Conservation (phyloP, 1,140 invertebrate species). For the Anadara kagoshimensis region DNA sequence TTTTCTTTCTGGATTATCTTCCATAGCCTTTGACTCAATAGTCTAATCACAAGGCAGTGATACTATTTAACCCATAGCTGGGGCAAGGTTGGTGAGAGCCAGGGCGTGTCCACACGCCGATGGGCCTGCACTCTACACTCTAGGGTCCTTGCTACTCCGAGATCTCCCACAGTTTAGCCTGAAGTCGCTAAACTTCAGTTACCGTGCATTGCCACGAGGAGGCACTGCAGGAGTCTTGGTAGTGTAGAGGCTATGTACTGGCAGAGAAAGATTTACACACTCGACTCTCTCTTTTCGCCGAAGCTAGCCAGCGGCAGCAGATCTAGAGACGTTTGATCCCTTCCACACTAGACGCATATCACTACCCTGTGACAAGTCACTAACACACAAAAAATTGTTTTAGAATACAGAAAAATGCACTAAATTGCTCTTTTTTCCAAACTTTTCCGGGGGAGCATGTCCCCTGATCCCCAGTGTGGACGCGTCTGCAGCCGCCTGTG, state of each 20-base stretch:
- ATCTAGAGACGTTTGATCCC: background rate
- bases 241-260: slow-evolving; percentile 13
- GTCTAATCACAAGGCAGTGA: slow-evolving; percentile 5
- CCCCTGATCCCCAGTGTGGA: too few relatives aligned
- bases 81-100: slow-evolving; percentile 3
- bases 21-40: background rate
- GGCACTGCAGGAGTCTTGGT: slow-evolving; percentile 11
- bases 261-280: slow-evolving; percentile 7
- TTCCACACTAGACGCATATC: slow-evolving; percentile 6
- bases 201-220: slow-evolving; percentile 5
- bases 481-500: too few relatives aligned
- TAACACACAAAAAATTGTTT: slow-evolving; percentile 6
- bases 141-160: slow-evolving; percentile 2
- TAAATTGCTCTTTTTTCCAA: too few relatives aligned
- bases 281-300: slow-evolving; percentile 6
- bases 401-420: too few relatives aligned
- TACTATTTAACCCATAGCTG: slow-evolving; percentile 5
- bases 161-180: slow-evolving; percentile 1
- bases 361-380: slow-evolving; percentile 4
- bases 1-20: slow-evolving; percentile 14
- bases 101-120: slow-evolving; percentile 7
- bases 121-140: slow-evolving; percentile 9
- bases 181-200: background rate
- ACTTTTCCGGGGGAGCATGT: too few relatives aligned
- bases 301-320: background rate